Base-by-base conservation (phyloP, 2,888 invertebrate genomes). In the Anaspis maculata region DNA sequence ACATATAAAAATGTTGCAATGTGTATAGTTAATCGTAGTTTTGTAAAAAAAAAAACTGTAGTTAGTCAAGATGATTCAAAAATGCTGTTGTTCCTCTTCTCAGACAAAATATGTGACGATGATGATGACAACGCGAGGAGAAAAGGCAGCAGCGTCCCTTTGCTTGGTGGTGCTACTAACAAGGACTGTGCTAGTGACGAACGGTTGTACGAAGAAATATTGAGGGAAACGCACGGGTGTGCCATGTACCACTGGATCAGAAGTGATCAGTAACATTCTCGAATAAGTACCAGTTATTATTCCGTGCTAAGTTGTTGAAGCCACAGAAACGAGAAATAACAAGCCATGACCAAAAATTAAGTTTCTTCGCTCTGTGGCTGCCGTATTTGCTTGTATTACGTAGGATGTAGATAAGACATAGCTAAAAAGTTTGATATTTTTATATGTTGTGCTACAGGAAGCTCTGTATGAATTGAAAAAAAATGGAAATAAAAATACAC, bases 191-290 rank as follows among this genome's bases (percentile, higher is more conserved):
- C n/a, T n/a, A n/a, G n/a, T n/a, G n/a, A 11, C 26, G 66, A 25
- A 22, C 27, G 33, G 9, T 45, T 47, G 29, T 41, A 53, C 62
- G 78, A 77, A 60, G 69, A 68, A 49, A 66, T 79, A 51, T 70
- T 77, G 59, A 69, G 72, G 66, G 71, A 74, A 62, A 76, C 73
- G 48, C 79, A 79, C 54, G 78, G 79, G 51, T 77, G 76, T 58
- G 68, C 69, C 54, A 61, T 70, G 44, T 76, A 73, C 64, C 76
- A 77, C 56, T 69, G 73, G 62, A 33, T 26, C 16, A 32, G 31
- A 31, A 13, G 36, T 21, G 12, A 19, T 19, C n/a, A n/a, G n/a
- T n/a, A n/a, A n/a, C n/a, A n/a, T n/a, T n/a, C n/a, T n/a, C n/a
- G n/a, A n/a, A n/a, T n/a, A n/a, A n/a, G n/a, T n/a, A n/a, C n/a